Percentiles rank a stretch among this genome's conserved stretches.
These are phyloP conservation scores for Montipora capricornis DNA, from an alignment of 64 coral and sea anemone genomes.

Conservation along the genomic window DNA sequence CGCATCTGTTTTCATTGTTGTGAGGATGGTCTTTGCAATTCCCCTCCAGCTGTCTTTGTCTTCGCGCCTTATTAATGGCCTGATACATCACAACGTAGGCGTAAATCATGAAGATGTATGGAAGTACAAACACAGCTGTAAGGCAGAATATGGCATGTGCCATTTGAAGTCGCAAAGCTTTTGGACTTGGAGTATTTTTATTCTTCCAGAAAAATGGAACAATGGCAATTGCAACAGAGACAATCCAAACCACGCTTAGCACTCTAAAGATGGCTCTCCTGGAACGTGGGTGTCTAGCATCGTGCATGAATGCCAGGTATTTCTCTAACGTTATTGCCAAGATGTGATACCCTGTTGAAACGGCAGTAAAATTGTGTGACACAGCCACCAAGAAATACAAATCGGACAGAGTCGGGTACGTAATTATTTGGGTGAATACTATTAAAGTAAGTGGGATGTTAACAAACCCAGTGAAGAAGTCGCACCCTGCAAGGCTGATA, in stretches of 20 bases:
- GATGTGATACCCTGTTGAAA: slow-evolving; percentile 14
- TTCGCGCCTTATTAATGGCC: neutral
- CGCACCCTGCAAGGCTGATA: neutral
- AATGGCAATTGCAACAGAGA: neutral
- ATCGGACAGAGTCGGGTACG: neutral
- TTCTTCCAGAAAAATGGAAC: slow-evolving; percentile 21
- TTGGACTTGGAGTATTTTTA: neutral
- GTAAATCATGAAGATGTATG: slow-evolving; percentile 27
- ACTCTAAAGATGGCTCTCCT: neutral
- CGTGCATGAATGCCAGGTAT: neutral
- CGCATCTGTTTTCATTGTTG: neutral
- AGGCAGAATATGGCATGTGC: slow-evolving; percentile 19
- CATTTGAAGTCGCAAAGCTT: neutral
- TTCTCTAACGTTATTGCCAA: slow-evolving; percentile 2
- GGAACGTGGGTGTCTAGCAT: neutral
- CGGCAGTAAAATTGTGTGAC: neutral
- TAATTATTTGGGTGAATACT: neutral
- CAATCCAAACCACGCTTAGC: neutral
- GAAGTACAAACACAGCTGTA: slow-evolving; percentile 4
- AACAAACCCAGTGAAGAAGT: slow-evolving; percentile 3
- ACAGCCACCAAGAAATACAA: slow-evolving; percentile 10
- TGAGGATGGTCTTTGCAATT: neutral
- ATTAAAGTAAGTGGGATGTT: slow-evolving; percentile 2
- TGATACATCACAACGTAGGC: neutral
- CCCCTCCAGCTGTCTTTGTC: neutral